Conservation (phyloP, 2,888 invertebrate species). For the Hydroisotoma schaefferi region DNA sequence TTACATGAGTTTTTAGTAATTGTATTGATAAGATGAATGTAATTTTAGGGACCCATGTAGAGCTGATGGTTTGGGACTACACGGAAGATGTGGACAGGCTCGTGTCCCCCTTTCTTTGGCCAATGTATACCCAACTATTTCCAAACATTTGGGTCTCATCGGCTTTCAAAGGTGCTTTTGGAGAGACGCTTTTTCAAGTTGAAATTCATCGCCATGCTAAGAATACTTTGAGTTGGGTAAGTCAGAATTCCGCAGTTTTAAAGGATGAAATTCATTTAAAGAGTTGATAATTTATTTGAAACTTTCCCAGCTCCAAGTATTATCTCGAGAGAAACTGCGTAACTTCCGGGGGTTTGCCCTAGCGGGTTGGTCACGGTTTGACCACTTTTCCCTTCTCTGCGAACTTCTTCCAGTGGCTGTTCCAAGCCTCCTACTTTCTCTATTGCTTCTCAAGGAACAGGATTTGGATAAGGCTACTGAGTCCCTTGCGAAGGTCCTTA, state of each 20-base stretch:
- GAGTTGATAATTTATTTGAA: no score
- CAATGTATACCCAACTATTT: constrained; percentile 65
- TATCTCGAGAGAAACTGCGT: constrained; percentile 32
- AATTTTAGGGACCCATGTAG: constrained; percentile 52
- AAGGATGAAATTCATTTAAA: background rate
- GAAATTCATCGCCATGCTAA: constrained; percentile 65
- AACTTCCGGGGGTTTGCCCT: constrained; percentile 58
- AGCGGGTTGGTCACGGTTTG: constrained; percentile 61
- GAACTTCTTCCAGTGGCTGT: constrained; percentile 53
- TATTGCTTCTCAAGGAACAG: no score
- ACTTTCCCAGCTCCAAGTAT: background rate
- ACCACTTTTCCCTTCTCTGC: constrained; percentile 54
- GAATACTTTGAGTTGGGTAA: constrained; percentile 64
- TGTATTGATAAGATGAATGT: no score
- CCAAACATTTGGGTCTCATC: constrained; percentile 69
- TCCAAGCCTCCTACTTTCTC: constrained; percentile 54
- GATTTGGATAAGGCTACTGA: no score
- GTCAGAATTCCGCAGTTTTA: background rate
- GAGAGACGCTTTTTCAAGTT: constrained; percentile 65
- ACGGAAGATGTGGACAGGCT: constrained; percentile 51
- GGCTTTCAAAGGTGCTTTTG: constrained; percentile 73
- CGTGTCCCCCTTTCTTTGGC: constrained; percentile 57
- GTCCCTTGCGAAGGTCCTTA: no score
- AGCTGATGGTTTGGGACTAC: constrained; percentile 59
- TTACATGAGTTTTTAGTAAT: no score